Evolutionary conservation across 2,888 invertebrate genomes (phyloP), one percentile per base, ranked within the genome.

Genomic region (Drosophila pseudotakahashii): DNA sequence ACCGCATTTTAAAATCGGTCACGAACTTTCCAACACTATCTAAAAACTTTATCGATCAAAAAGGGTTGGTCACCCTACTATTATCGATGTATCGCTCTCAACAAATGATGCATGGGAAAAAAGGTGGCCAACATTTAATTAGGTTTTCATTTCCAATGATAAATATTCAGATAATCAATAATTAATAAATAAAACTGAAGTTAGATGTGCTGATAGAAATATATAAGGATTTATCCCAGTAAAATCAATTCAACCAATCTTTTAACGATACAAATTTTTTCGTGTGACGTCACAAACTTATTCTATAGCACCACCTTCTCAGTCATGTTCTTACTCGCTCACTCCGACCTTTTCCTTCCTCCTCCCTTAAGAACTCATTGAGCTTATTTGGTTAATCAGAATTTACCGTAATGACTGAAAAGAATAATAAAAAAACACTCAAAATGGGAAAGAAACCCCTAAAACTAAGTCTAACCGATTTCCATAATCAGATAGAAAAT

Each of bases 391-490:
- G 6, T 19, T 7, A 6, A 10, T 1, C 26, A 4, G 11, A 14
- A 7, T 36, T n/a, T 37, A 54, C 52, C 16, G 26, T 41, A 66
- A 77, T 77, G 69, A 7, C 51, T 14, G 34, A 19, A 7, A 34
- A 26, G 7, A 36, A 23, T 7, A 41, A 47, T 37, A 34, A 13
- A 11, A 47, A 16, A 6, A 7, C 26, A 13, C 16, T 39, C n/a
- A 39, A 39, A 14, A 10, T 5, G 6, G 16, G 5, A 16, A 37
- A 53, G 10, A 62, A 63, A 16, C 5, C 64, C 7, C 1, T 7
- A 3, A 64, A 64, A 39, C 41, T 64, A 5, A 64, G 62, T 37
- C 26, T 48, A 1, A 4, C 48, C 26, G 47, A 64, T 26, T 63
- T 63, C 16, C 62, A 48, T 11, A 16, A n/a, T 10, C 3, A 41